Evolutionary conservation across 2,888 invertebrate genomes (phyloP).

Genomic region (Caenorhabditis drosophilae): DNA sequence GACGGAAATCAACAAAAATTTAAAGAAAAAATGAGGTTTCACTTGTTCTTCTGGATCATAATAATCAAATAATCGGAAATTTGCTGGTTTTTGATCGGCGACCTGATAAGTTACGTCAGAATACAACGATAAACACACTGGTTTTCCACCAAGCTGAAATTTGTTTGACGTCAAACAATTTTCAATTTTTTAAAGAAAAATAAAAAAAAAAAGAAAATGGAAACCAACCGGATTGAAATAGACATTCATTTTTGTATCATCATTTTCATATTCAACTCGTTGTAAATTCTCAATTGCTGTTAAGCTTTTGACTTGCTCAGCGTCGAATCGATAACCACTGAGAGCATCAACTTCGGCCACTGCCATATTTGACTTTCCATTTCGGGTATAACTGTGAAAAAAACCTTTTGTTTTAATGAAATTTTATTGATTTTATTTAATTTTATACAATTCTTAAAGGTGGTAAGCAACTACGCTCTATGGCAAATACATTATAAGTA

Average conservation of each 20-base stretch:
- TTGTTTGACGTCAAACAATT: too few species aligned
- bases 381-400: constrained; percentile 61
- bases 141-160: constrained; percentile 62
- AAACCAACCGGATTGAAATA: constrained; percentile 72
- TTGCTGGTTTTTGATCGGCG: constrained; percentile 84
- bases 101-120: constrained; percentile 84
- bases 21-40: background rate
- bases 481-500: too few species aligned
- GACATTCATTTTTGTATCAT: constrained; percentile 70
- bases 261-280: constrained; percentile 69
- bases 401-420: background rate
- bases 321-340: constrained; percentile 58
- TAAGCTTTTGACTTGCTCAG: constrained; percentile 40
- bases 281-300: constrained; percentile 66
- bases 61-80: constrained; percentile 85
- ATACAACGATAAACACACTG: constrained; percentile 80
- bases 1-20: background rate
- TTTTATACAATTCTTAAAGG: too few species aligned
- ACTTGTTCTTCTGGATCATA: constrained; percentile 78
- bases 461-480: too few species aligned
- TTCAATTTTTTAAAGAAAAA: constrained; percentile 1
- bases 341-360: constrained; percentile 69
- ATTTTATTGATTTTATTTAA: too few species aligned
- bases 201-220: constrained; percentile 3
- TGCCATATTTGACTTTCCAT: constrained; percentile 70